Conservation (phyloP, 2,888 invertebrate species). For the Amitus sp. region DNA sequence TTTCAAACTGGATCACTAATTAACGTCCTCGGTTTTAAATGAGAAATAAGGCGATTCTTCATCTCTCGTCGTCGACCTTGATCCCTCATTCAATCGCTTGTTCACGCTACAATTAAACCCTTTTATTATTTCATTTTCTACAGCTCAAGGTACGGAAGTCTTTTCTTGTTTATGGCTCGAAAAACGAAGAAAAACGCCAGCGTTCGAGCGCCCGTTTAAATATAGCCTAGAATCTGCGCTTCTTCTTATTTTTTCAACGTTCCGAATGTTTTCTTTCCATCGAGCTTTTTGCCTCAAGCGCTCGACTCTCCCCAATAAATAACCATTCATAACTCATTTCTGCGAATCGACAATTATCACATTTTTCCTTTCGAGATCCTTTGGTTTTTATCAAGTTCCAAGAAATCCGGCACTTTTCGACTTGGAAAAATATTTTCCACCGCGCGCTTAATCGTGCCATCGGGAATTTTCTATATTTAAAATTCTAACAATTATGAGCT, state of each 20-base stretch:
- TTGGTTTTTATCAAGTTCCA: too few relatives aligned
- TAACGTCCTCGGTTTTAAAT: background rate
- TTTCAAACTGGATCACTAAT: too few relatives aligned
- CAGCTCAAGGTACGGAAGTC: conserved; percentile 16
- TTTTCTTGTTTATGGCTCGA: conserved; percentile 31
- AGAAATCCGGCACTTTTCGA: too few relatives aligned
- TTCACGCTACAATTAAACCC: conserved; percentile 11
- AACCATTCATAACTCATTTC: conserved; percentile 1
- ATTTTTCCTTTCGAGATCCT: background rate
- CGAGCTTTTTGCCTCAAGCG: conserved; percentile 1
- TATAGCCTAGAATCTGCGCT: conserved; percentile 49
- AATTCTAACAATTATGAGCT: conserved; percentile 23
- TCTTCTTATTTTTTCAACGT: conserved; percentile 18
- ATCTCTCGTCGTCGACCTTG: conserved; percentile 1
- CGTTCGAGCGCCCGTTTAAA: conserved; percentile 55
- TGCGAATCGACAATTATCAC: background rate
- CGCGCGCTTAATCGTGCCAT: background rate
- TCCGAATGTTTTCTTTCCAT: conserved; percentile 13
- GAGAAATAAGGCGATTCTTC: background rate
- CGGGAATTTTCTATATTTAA: conserved; percentile 22
- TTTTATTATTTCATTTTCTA: conserved; percentile 10
- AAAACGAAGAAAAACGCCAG: conserved; percentile 41
- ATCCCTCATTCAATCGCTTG: background rate
- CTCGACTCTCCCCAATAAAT: background rate
- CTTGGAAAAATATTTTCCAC: background rate